A percentile compares a stretch with the other conserved stretches of the same genome.
Evolutionary conservation across 1,140 invertebrate species (phyloP).

Genomic region (Pinna nobilis): DNA sequence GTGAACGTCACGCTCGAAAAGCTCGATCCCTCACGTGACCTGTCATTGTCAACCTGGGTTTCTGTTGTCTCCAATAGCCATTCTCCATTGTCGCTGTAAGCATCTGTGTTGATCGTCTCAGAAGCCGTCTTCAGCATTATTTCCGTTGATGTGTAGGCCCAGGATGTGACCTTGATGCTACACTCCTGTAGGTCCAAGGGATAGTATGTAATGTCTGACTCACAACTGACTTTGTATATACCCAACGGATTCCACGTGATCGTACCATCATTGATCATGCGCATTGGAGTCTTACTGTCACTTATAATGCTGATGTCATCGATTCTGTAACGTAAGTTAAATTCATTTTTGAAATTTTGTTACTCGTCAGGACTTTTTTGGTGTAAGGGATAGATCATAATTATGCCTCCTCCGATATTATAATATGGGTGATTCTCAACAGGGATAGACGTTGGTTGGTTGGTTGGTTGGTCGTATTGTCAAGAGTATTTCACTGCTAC

Average conservation of each 20-base stretch:
- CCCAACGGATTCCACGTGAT: conserved; percentile 33
- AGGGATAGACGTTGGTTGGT: too few relatives aligned
- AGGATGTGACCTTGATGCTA: conserved; percentile 19
- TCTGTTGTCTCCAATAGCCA: conserved; percentile 14
- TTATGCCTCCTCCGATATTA: not conserved
- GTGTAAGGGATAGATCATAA: not conserved
- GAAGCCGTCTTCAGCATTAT: conserved; percentile 8
- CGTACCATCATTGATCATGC: conserved; percentile 7
- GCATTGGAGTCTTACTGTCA: conserved; percentile 28
- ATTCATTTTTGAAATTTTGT: too few relatives aligned
- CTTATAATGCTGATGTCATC: conserved; percentile 26
- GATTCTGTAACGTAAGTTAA: conserved; percentile 1
- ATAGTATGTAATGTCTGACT: conserved; percentile 39
- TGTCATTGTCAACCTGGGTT: not conserved
- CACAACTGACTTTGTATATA: conserved; percentile 32
- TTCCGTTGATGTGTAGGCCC: conserved; percentile 31
- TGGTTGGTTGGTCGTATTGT: not conserved
- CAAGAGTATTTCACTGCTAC: too few relatives aligned
- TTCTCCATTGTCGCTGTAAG: conserved; percentile 35
- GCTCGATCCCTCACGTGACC: conserved; percentile 7
- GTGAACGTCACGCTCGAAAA: conserved; percentile 45
- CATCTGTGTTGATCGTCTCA: not conserved
- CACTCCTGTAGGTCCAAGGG: conserved; percentile 32
- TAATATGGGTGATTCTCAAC: not conserved
- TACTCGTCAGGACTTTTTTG: too few relatives aligned